Base-by-base conservation (phyloP, 2,797 vertebrate species). In the Coendou prehensilis region DNA sequence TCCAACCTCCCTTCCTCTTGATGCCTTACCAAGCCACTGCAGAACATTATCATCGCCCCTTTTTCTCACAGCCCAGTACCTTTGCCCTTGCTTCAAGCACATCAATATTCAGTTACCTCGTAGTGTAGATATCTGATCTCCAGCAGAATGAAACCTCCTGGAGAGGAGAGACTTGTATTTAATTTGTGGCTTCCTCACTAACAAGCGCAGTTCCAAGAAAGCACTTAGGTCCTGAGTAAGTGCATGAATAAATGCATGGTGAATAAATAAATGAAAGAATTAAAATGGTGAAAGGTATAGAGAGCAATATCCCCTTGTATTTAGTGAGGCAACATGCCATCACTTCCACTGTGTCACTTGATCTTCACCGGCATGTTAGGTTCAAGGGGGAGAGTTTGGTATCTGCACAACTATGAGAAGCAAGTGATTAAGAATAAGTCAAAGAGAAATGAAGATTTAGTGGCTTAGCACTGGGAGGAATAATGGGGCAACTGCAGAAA, bases 151-250 rank as follows among this genome's bases (percentile, higher is more conserved):
- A 71, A 86, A 76, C 8, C 18, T 89, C 83, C 54, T 5, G 0
- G 9, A 78, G 50, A 87, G 81, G 18, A 93, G 11, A 93, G 85
- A 41, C 26, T 56, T 83, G 9, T 45, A 17, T 92, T 89, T 90
- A 69, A 91, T 67, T 22, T 86, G 82, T 82, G 50, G 26, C 26
- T 91, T 59, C 54, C 54, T 89, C 67, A 63, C 64, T 52, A 84
- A 54, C 18, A 94, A 97, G 23, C 33, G n/a, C 9, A 89, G 54
- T 87, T 96, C 87, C 67, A 67, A 64, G 41, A 96, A 91, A 61
- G 26, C 84, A 87, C 33, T 50, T 69, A 89, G 84, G 47, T 84
- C 30, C 45, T 61, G 23, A 54, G 33, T 61, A 87, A 59, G 26
- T 89, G 9, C 41, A 11, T 50, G 45, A 82, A 45, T 91, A 92